Evolutionary conservation across 2,113 vertebrate species (phyloP).

Genomic region (Chlorodrepanis virens): DNA sequence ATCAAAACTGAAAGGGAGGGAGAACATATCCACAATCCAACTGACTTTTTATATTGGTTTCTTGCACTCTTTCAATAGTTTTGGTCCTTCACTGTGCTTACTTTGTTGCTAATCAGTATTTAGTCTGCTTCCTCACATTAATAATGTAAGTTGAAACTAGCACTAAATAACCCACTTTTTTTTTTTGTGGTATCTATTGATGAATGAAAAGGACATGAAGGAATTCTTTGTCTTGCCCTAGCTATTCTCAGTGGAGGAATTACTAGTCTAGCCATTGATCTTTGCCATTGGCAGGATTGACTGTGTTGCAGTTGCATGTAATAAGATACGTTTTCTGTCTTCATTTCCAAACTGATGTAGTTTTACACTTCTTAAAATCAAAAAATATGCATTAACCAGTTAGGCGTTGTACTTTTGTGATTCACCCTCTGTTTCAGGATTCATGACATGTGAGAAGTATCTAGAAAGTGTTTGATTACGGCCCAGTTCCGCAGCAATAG

Average conservation of each 20-base stretch:
- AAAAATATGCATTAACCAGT: neutral
- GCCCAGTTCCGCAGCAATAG: neutral
- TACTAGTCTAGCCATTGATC: neutral
- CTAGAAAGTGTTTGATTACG: no score
- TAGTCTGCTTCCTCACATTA: neutral
- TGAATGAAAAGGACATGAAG: neutral
- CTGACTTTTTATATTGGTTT: neutral
- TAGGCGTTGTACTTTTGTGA: neutral
- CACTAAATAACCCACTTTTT: neutral
- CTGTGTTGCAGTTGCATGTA: neutral
- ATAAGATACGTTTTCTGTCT: neutral
- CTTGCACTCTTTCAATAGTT: neutral
- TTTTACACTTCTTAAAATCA: neutral
- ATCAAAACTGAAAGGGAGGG: neutral
- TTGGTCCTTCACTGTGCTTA: neutral
- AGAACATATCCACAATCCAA: neutral
- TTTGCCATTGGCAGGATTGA: neutral
- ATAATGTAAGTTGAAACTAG: neutral
- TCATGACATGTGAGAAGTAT: neutral
- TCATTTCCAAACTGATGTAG: neutral
- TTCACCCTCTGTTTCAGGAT: neutral
- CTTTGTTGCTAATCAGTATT: neutral
- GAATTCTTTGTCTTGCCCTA: neutral
- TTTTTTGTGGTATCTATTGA: neutral
- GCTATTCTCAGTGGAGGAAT: conserved; percentile 4